Conservation (phyloP, 2,888 invertebrate species). For the Diaphora mendica region DNA sequence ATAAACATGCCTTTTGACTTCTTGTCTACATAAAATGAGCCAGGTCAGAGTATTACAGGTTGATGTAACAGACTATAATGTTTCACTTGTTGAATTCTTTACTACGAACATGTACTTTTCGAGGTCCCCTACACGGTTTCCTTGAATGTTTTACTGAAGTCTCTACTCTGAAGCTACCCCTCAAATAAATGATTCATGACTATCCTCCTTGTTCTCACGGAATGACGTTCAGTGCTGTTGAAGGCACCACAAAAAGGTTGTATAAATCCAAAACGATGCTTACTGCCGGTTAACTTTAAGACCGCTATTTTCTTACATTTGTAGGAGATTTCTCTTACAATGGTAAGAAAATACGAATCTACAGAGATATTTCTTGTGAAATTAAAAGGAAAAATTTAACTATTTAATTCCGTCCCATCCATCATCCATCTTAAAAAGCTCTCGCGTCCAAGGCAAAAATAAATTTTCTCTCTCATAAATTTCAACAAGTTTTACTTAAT, state of each 20-base stretch:
- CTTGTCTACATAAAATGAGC: constrained; percentile 20
- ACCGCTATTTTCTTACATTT: neutral
- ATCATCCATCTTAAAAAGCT: neutral
- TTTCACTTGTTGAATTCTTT: constrained; percentile 52
- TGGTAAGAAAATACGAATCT: neutral
- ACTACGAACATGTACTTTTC: constrained; percentile 25
- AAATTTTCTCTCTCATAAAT: neutral
- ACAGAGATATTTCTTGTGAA: neutral
- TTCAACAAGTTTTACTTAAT: constrained; percentile 2
- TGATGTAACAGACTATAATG: constrained; percentile 47
- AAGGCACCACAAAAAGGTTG: constrained; percentile 33
- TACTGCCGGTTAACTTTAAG: neutral
- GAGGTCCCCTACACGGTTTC: constrained; percentile 45
- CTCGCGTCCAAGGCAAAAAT: neutral
- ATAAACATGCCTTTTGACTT: constrained; percentile 23
- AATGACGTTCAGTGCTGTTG: constrained; percentile 44
- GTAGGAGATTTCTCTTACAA: neutral
- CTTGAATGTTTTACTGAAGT: constrained; percentile 62
- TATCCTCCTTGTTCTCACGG: constrained; percentile 36
- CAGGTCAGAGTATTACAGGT: constrained; percentile 16
- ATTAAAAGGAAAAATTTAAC: neutral
- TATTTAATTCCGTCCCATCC: neutral
- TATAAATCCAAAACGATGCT: constrained; percentile 27
- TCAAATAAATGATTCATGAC: constrained; percentile 69
- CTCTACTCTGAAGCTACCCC: constrained; percentile 57